Base-by-base conservation (phyloP, 2,113 vertebrate genomes). In the Siniperca chuatsi region DNA sequence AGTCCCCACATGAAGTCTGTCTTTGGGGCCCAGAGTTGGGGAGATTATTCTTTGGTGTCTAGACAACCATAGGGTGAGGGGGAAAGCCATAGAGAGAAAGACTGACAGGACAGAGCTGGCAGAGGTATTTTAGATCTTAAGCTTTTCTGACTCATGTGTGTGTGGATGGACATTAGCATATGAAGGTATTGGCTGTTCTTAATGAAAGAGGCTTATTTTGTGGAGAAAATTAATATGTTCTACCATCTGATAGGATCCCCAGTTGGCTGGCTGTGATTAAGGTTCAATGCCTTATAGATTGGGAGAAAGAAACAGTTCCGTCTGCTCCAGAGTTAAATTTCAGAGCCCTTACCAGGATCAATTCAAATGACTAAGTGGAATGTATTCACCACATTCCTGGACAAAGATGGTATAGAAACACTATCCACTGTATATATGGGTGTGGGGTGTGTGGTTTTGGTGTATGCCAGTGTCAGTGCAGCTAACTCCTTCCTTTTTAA, bases 1-100 rank as follows among this genome's bases (percentile, higher is more conserved):
- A 10, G 77, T 82, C 74, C 82, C 80, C 75, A 84, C 81, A 60
- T 83, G 18, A 85, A 79, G 83, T 89, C 81, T 83, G 72, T 87
- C 75, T 90, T 86, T 74, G 80, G 75, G 93, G 91, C 88, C 92
- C 78, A 5, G 13, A 55, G 46, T 78, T 74, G 86, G 87, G 84
- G 68, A 78, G 84, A 84, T 87, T 89, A 82, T 87, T 85, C 65
- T 83, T 74, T 89, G 66, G 81, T 86, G 91, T 83, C 88, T 90
- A 86, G 87, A 94, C 88, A 86, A 80, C 70, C 58, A n/a, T n/a
- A 82, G 83, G 75, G 48, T 72, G 71, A 71, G 66, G 66, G 48
- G 74, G 55, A 65, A 25, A 85, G 77, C 79, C 78, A 85, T 50
- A 78, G 64, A 74, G 62, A 79, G 62, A 85, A 29, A 72, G 37